These are phyloP conservation scores for Drosophila pseudoananassae DNA, from an alignment of 1,140 invertebrate species.

Conservation along the genomic window DNA sequence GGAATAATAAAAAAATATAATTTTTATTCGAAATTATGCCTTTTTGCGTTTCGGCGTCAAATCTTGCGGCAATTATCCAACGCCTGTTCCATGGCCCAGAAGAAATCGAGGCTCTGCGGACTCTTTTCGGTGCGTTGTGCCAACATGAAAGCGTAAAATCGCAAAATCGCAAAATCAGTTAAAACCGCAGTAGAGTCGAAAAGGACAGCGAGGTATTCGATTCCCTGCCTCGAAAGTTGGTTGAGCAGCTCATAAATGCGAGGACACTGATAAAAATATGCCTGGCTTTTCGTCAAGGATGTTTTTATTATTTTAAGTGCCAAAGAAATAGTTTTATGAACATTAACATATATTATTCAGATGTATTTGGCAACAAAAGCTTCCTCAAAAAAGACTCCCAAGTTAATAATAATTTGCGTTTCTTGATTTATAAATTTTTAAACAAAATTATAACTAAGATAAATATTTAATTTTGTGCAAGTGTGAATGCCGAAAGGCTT, in stretches of 20 bases:
- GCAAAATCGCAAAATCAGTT: constrained; percentile 59
- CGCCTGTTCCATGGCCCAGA: constrained; percentile 5
- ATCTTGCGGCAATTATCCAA: constrained; percentile 73
- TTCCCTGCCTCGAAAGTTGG: not conserved
- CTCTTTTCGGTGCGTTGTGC: constrained; percentile 34
- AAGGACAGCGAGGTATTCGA: constrained; percentile 56
- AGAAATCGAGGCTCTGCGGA: constrained; percentile 3
- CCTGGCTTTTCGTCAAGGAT: not conserved
- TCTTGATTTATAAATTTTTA: not conserved
- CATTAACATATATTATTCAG: not conserved
- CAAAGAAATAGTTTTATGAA: not conserved
- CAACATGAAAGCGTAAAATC: constrained; percentile 47
- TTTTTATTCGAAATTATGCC: constrained; percentile 74
- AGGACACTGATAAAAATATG: constrained; percentile 12
- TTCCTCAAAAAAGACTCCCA: not conserved
- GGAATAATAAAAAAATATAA: constrained; percentile 75
- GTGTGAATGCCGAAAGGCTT: constrained; percentile 24
- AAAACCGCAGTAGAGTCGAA: constrained; percentile 67
- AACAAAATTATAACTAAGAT: not conserved
- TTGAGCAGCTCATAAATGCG: constrained; percentile 27
- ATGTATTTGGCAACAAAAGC: not conserved
- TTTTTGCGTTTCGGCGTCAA: constrained; percentile 49
- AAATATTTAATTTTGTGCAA: not conserved
- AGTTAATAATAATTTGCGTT: not conserved
- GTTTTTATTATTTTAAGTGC: not conserved